Conservation (phyloP, 1,140 invertebrate genomes). For the Medauroidea extradentata region DNA sequence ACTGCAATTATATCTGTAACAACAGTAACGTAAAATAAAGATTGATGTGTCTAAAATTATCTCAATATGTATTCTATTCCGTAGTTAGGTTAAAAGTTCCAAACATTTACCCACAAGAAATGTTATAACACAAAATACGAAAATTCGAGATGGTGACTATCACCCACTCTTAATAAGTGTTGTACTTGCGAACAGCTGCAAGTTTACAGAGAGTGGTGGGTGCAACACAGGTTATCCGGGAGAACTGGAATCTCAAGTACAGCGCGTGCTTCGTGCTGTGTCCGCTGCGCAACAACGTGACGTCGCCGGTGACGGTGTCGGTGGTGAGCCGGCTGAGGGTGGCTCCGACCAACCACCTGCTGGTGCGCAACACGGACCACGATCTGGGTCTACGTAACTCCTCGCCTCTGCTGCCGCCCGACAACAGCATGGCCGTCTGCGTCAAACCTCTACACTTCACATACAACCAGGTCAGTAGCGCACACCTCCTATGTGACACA, state of each 20-base stretch:
- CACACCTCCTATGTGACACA: too few relatives aligned
- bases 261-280: slow-evolving; percentile 87
- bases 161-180: too few relatives aligned
- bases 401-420: neutral
- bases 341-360: slow-evolving; percentile 55
- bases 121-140: too few relatives aligned
- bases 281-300: slow-evolving; percentile 54
- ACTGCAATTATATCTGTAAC: too few relatives aligned
- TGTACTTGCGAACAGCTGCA: too few relatives aligned
- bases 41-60: too few relatives aligned
- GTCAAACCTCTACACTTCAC: slow-evolving; percentile 90
- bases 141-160: too few relatives aligned
- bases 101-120: too few relatives aligned
- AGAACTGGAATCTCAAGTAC: slow-evolving; percentile 93
- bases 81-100: too few relatives aligned
- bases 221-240: slow-evolving; percentile 76
- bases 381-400: slow-evolving; percentile 17
- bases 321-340: slow-evolving; percentile 54
- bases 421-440: slow-evolving; percentile 71
- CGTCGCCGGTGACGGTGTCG: slow-evolving; percentile 56
- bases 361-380: slow-evolving; percentile 42
- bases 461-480: slow-evolving; percentile 74
- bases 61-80: too few relatives aligned
- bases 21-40: too few relatives aligned
- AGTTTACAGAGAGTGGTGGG: too few relatives aligned